Evolutionary conservation across 2,888 invertebrate species (phyloP).

Genomic region (Drosophila silvestris): DNA sequence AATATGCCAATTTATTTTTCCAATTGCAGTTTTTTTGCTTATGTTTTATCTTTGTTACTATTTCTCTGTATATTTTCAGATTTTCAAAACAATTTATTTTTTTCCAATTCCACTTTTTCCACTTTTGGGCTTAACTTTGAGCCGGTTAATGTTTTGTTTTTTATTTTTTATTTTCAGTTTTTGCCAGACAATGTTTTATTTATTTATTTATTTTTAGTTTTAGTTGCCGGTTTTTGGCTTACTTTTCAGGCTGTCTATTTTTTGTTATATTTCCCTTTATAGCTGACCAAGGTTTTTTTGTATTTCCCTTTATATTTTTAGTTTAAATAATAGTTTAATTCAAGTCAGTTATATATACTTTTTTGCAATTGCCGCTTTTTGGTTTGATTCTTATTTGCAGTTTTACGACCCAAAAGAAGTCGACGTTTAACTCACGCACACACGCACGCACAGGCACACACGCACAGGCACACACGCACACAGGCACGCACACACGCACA

Average conservation of each 20-base stretch:
- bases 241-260: neutral
- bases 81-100: neutral
- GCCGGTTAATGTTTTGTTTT: too few relatives aligned
- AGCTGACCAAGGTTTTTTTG: neutral
- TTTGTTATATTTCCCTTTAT: neutral
- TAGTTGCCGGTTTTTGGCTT: neutral
- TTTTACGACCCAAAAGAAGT: conserved; percentile 38
- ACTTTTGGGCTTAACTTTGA: neutral
- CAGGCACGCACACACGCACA: conserved; percentile 30
- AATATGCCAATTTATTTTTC: neutral
- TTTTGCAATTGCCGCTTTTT: conserved; percentile 15
- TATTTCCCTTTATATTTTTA: neutral
- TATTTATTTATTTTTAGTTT: neutral
- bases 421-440: conserved; percentile 61
- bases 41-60: neutral
- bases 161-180: neutral
- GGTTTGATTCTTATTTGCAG: conserved; percentile 47
- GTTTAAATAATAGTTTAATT: neutral
- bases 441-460: conserved; percentile 20
- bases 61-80: neutral
- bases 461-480: conserved; percentile 4
- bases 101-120: neutral
- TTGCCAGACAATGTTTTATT: neutral
- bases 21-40: neutral
- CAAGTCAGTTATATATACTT: conserved; percentile 23